Evolutionary conservation across 2,113 vertebrate species (phyloP), one percentile per base, ranked within the genome.

Genomic region (Cygnus buccinator): DNA sequence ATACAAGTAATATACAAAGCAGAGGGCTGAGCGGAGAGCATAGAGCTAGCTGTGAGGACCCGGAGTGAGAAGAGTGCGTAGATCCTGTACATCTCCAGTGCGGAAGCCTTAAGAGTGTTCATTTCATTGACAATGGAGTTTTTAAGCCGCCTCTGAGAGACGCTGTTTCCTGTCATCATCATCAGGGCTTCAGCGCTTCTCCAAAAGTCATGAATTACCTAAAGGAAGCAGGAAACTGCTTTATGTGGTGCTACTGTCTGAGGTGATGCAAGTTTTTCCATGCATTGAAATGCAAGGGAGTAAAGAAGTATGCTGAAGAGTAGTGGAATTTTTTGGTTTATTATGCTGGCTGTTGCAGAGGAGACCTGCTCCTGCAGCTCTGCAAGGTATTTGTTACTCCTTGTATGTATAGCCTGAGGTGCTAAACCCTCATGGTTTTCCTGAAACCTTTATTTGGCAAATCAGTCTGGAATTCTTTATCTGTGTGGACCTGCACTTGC

Each of bases 201-300:
- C 63, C 72, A 70, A 46, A 85, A 90, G 85, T 48, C 55, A 71
- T 61, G 21, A 89, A 93, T 92, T 94, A 86, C 79, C 83, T 77
- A 2, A 88, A 88, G 83, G 82, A 88, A 70, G 23, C 7, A 61
- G 79, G 71, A 80, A 63, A 17, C 55, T 83, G 71, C n/a, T 92
- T 87, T 79, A 65, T 62, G 68, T 84, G 72, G 54, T 78, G 77
- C 74, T 71, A 2, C 74, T 87, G 81, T 77, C 77, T 1, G n/a
- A 70, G 55, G 14, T 25, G 63, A 52, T 41, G 79, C 44, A 84
- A 43, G 10, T 35, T 91, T 33, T 93, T 79, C 88, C 29, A 3
- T 90, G 54, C 84, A 11, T 89, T 78, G 46, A 72, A 82, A 61
- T 67, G 81, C 54, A 78, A 87, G n/a, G 25, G 55, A 76, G 61